These are phyloP conservation scores for Macrophya annulata DNA, from an alignment of 2,888 invertebrate species.

Conservation along the genomic window DNA sequence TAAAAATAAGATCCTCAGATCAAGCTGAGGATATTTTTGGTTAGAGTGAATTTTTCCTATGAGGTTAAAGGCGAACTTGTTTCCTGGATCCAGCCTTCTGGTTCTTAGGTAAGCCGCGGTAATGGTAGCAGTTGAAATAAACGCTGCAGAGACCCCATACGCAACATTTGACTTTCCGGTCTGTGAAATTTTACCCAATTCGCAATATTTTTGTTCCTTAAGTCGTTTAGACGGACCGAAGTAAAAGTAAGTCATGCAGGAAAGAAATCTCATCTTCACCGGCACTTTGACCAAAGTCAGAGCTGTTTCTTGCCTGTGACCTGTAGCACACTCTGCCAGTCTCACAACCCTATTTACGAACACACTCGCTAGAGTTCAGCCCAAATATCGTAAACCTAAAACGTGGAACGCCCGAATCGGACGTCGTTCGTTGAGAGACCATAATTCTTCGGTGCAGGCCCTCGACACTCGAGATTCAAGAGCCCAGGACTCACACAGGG, in stretches of 20 bases:
- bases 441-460: conserved; percentile 41
- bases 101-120: neutral
- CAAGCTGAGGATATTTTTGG: neutral
- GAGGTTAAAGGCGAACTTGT: neutral
- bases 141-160: neutral
- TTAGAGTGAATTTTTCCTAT: neutral
- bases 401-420: conserved; percentile 46
- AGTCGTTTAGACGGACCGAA: neutral
- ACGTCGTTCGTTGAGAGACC: conserved; percentile 18
- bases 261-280: conserved; percentile 35
- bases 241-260: conserved; percentile 29
- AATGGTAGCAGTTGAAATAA: neutral
- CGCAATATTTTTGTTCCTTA: neutral
- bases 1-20: neutral
- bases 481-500: neutral
- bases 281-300: conserved; percentile 24
- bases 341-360: conserved; percentile 60
- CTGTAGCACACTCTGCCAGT: conserved; percentile 57
- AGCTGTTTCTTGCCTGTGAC: conserved; percentile 41
- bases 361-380: conserved; percentile 36
- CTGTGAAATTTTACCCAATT: neutral
- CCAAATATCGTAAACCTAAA: conserved; percentile 48
- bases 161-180: neutral
- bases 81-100: neutral
- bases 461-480: conserved; percentile 19